phyloP scores from a whole-genome alignment of 2,888 invertebrate genomes.

The Synergus japonicus region DNA sequence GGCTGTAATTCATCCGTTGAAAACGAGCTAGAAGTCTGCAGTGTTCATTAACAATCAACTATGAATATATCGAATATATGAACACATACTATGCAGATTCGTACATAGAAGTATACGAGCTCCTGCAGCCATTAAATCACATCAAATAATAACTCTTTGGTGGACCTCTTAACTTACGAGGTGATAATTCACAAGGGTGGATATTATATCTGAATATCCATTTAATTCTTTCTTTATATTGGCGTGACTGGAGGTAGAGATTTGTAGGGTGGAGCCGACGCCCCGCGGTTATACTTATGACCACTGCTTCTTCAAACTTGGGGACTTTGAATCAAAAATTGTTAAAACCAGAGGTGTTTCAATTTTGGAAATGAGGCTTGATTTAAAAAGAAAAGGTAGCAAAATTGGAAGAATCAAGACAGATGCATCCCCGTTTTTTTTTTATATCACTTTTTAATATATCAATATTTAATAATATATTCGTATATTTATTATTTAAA shows the following conservation, averaged over 20 bases:
- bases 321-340: conserved; percentile 24
- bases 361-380: not conserved
- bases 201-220: conserved; percentile 65
- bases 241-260: conserved; percentile 60
- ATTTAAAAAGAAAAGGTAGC: too few species aligned
- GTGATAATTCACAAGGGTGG: conserved; percentile 70
- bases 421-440: too few species aligned
- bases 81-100: conserved; percentile 5
- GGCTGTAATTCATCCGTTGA: conserved; percentile 47
- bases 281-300: conserved; percentile 66
- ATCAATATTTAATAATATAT: too few species aligned
- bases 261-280: conserved; percentile 64
- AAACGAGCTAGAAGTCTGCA: conserved; percentile 39
- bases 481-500: too few species aligned
- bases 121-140: conserved; percentile 66
- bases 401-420: too few species aligned
- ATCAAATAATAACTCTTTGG: conserved; percentile 66
- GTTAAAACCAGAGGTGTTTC: not conserved
- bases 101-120: not conserved
- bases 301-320: conserved; percentile 49
- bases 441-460: too few species aligned
- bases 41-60: conserved; percentile 21
- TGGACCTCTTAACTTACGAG: conserved; percentile 62
- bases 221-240: conserved; percentile 71
- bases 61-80: not conserved